A percentile compares a stretch with the other conserved stretches of the same genome.
Evolutionary conservation across 2,888 invertebrate species (phyloP).

Genomic region (Aspidiotus rigidus): DNA sequence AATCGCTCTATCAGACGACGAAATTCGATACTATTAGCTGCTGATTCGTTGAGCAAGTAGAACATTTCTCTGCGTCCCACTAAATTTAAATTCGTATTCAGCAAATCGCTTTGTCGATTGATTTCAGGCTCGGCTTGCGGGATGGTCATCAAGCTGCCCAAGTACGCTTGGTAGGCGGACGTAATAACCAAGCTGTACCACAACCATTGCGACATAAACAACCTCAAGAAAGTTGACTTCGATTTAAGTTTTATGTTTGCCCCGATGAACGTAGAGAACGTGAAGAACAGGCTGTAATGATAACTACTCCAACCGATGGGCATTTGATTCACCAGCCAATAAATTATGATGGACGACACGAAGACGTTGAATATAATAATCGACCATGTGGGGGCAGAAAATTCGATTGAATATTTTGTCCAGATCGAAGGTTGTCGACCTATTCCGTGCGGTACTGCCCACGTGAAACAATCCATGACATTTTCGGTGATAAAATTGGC

Average conservation of each 20-base stretch:
- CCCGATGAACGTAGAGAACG: slow-evolving; percentile 37
- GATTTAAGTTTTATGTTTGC: slow-evolving; percentile 37
- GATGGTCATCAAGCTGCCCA: slow-evolving; percentile 39
- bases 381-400: slow-evolving; percentile 38
- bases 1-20: slow-evolving; percentile 32
- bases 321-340: slow-evolving; percentile 3
- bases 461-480: slow-evolving; percentile 40
- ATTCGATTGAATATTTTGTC: slow-evolving; percentile 39
- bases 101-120: slow-evolving; percentile 36
- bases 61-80: slow-evolving; percentile 37
- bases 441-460: slow-evolving; percentile 39
- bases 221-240: slow-evolving; percentile 35
- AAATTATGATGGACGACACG: slow-evolving; percentile 28
- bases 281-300: slow-evolving; percentile 29
- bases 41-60: slow-evolving; percentile 36
- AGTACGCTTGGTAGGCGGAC: slow-evolving; percentile 34
- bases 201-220: slow-evolving; percentile 38
- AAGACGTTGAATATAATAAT: slow-evolving; percentile 37
- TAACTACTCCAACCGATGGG: slow-evolving; percentile 26
- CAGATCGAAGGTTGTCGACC: slow-evolving; percentile 39
- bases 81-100: slow-evolving; percentile 38
- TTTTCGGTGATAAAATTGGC: slow-evolving; percentile 38
- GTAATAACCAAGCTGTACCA: slow-evolving; percentile 38
- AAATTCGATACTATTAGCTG: slow-evolving; percentile 34
- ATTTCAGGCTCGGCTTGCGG: slow-evolving; percentile 38